phyloP scores from a whole-genome alignment of 2,888 invertebrate species.

The Opisthograptis luteolata region DNA sequence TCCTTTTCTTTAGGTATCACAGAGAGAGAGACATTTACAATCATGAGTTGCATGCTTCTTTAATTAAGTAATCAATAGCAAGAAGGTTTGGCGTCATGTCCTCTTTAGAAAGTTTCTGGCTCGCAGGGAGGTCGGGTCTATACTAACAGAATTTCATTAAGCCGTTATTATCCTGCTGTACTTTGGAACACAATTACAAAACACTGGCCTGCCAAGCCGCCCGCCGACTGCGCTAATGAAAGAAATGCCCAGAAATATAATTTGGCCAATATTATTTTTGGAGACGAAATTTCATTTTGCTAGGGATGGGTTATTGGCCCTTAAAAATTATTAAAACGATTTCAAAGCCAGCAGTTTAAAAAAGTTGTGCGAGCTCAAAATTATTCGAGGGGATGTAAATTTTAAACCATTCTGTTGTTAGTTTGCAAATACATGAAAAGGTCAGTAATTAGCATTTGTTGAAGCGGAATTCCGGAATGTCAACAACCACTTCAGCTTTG shows the following conservation, averaged over 20 bases:
- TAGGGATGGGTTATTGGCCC: background rate
- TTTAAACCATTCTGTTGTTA: slow-evolving; percentile 6
- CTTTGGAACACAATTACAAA: slow-evolving; percentile 44
- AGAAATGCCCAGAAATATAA: slow-evolving; percentile 35
- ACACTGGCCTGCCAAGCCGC: slow-evolving; percentile 25
- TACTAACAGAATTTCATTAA: slow-evolving; percentile 45
- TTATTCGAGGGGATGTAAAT: slow-evolving; percentile 3
- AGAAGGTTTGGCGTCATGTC: slow-evolving; percentile 7
- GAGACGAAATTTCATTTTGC: slow-evolving; percentile 20
- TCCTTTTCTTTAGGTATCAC: background rate
- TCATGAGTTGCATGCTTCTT: background rate
- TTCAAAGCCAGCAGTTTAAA: no score
- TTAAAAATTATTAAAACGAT: no score
- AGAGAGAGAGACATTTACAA: background rate
- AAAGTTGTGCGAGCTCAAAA: background rate
- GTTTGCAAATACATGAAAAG: slow-evolving; percentile 18
- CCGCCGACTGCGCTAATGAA: slow-evolving; percentile 39
- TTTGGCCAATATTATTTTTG: slow-evolving; percentile 29
- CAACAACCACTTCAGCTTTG: slow-evolving; percentile 17
- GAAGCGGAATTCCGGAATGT: slow-evolving; percentile 15
- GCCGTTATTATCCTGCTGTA: slow-evolving; percentile 38
- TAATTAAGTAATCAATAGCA: slow-evolving; percentile 14
- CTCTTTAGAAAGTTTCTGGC: slow-evolving; percentile 18
- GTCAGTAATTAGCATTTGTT: slow-evolving; percentile 26
- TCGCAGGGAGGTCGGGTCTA: slow-evolving; percentile 12